Percentiles rank a stretch among this genome's conserved stretches.
These are phyloP conservation scores for Lepidocolaptes lacrymiger DNA, from an alignment of 2,797 vertebrate genomes.

Conservation along the genomic window DNA sequence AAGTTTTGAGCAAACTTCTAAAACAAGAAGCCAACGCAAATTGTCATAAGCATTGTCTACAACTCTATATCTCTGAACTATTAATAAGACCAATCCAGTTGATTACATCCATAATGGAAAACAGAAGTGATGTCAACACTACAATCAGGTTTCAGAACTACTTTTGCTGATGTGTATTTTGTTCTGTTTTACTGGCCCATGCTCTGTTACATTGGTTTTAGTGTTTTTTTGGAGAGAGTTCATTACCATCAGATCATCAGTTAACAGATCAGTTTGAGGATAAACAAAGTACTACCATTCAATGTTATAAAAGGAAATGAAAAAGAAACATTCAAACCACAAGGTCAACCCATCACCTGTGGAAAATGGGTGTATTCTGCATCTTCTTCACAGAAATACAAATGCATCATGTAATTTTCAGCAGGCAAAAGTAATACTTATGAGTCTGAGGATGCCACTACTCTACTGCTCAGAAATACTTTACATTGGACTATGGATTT, in stretches of 20 bases:
- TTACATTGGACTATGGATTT: background rate
- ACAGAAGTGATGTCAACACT: background rate
- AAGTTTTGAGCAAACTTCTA: background rate
- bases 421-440: background rate
- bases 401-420: background rate
- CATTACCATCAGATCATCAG: background rate
- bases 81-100: background rate
- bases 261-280: background rate
- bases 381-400: background rate
- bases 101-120: background rate
- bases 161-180: background rate
- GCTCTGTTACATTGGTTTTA: background rate
- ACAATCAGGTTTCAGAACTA: background rate
- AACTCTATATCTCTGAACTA: background rate
- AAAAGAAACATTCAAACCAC: background rate
- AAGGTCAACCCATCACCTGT: background rate
- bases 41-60: background rate
- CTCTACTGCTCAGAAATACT: background rate
- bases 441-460: background rate
- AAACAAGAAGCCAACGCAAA: background rate
- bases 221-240: background rate
- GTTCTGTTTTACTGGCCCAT: background rate
- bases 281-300: background rate
- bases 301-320: background rate
- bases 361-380: background rate